These are phyloP conservation scores for Saccostrea echinata DNA, from an alignment of 1,140 invertebrate species.

Conservation along the genomic window DNA sequence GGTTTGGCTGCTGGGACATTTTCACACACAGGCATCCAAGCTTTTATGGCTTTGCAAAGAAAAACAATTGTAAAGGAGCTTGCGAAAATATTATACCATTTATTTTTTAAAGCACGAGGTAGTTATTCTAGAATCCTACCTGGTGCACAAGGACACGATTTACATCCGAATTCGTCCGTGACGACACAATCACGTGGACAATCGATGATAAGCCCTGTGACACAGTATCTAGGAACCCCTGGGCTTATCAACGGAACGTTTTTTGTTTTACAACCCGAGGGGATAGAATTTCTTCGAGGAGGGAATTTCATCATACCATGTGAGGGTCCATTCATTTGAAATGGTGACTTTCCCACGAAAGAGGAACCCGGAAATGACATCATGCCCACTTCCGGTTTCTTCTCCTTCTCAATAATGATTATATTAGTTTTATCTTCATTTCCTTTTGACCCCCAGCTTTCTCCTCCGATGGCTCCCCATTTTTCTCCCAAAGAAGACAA, in stretches of 20 bases:
- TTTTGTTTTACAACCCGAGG: not conserved
- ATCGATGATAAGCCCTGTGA: constrained; percentile 41
- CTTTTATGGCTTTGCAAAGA: constrained; percentile 10
- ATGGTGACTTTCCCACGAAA: constrained; percentile 11
- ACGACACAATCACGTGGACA: constrained; percentile 44
- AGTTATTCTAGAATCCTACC: constrained; percentile 13
- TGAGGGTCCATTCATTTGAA: not conserved
- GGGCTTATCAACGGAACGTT: constrained; percentile 45
- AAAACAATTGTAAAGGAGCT: not conserved
- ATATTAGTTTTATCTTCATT: constrained; percentile 23
- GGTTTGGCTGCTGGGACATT: not conserved
- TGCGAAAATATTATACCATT: no score
- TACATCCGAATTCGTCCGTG: constrained; percentile 46
- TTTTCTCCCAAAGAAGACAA: not conserved
- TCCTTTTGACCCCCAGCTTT: not conserved
- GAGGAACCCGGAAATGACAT: constrained; percentile 37
- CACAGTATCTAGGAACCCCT: constrained; percentile 48
- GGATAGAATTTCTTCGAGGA: constrained; percentile 10
- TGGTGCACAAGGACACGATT: constrained; percentile 47
- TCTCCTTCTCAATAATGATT: constrained; percentile 45
- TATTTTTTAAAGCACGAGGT: no score
- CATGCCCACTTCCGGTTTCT: constrained; percentile 14
- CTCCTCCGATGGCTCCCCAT: not conserved
- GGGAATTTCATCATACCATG: not conserved
- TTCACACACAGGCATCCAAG: constrained; percentile 41